Conservation (phyloP, 2,888 invertebrate genomes). For the Rotaria socialis region DNA sequence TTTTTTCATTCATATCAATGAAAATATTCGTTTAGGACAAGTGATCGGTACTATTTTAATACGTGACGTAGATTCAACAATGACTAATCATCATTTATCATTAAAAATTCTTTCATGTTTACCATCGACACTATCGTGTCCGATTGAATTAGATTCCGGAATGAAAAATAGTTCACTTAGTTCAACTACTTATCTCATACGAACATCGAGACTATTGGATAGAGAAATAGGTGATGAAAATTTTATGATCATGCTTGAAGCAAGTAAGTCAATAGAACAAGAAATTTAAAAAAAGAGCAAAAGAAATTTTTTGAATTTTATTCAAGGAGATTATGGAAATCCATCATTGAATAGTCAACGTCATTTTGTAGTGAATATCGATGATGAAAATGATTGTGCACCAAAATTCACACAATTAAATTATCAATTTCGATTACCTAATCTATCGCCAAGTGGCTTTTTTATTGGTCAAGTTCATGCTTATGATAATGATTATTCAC, state of each 20-base stretch:
- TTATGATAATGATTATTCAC: background rate
- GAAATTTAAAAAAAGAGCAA: background rate
- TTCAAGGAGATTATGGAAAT: background rate
- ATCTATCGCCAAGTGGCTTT: background rate
- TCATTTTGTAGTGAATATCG: background rate
- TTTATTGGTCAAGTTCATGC: background rate
- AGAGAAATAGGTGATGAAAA: background rate
- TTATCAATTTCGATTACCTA: constrained; percentile 21
- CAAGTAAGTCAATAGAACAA: background rate
- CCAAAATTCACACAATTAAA: constrained; percentile 8
- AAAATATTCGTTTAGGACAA: constrained; percentile 2
- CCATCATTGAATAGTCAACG: constrained; percentile 17
- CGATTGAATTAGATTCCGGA: background rate
- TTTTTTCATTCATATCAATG: background rate
- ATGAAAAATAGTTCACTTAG: background rate
- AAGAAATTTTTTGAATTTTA: background rate
- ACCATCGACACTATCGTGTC: background rate
- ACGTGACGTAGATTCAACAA: background rate
- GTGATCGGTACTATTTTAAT: constrained; percentile 1
- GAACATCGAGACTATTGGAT: background rate
- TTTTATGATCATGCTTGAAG: background rate
- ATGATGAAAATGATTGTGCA: constrained; percentile 4
- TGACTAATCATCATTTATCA: background rate
- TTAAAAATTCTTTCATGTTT: constrained; percentile 4
- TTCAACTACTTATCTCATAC: background rate